Conservation (phyloP, 1,140 invertebrate species). For the Trichomalopsis sarcophagae region DNA sequence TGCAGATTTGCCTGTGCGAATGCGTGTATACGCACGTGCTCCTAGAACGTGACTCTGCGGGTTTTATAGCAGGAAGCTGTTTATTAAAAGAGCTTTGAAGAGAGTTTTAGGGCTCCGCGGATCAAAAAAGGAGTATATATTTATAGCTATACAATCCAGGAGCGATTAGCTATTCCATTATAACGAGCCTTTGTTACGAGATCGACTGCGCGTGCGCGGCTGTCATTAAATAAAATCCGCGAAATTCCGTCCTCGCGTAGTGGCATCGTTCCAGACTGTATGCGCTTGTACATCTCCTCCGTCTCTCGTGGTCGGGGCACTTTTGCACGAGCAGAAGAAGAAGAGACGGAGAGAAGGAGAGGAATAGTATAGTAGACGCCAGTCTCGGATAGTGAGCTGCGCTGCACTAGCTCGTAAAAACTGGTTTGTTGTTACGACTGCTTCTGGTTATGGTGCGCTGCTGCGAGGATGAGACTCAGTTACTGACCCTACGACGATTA, state of each 20-base stretch:
- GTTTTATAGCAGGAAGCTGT: no score
- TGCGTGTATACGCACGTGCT: no score
- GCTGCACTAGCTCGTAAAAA: slow-evolving; percentile 27
- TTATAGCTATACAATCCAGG: not conserved
- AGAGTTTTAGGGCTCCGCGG: no score
- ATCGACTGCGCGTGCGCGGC: not conserved
- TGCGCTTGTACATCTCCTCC: not conserved
- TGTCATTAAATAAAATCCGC: not conserved
- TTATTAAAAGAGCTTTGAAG: no score
- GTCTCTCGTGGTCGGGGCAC: not conserved
- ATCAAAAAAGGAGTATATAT: no score
- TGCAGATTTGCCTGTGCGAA: slow-evolving; percentile 2
- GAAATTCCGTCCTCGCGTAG: not conserved
- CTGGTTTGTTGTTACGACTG: slow-evolving; percentile 34
- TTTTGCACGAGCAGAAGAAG: not conserved
- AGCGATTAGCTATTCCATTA: not conserved
- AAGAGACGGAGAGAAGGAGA: not conserved
- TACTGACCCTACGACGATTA: slow-evolving; percentile 2
- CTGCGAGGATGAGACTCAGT: not conserved
- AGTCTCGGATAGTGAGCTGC: not conserved
- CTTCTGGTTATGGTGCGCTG: not conserved
- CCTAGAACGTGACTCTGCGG: no score
- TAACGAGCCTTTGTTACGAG: slow-evolving; percentile 4
- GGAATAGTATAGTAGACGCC: not conserved
- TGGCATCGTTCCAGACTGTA: not conserved